phyloP scores from a whole-genome alignment of 92 coral and sea anemone genomes.

The Micromussa lordhowensis region DNA sequence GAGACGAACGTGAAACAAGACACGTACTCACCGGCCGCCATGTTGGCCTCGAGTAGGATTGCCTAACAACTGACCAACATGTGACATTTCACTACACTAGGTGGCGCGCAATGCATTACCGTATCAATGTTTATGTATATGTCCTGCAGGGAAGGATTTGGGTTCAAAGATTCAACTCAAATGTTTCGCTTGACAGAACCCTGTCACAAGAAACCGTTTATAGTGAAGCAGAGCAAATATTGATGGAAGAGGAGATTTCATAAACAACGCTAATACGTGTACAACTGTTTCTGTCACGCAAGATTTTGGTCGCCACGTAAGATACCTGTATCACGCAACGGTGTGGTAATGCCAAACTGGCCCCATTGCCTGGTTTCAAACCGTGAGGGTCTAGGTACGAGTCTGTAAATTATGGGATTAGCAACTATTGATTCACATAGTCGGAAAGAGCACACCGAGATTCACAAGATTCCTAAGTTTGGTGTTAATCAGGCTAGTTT shows the following conservation, averaged over 20 bases:
- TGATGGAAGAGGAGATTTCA: background rate
- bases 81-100: slow-evolving; percentile 15
- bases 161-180: background rate
- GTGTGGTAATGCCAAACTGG: too few species aligned
- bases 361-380: too few species aligned
- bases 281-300: slow-evolving; percentile 1
- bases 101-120: slow-evolving; percentile 33
- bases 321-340: too few species aligned
- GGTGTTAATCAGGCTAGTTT: too few species aligned
- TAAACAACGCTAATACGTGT: background rate
- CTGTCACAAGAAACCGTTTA: background rate
- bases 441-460: too few species aligned
- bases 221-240: background rate
- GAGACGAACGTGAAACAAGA: background rate
- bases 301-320: background rate
- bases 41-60: background rate
- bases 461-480: too few species aligned
- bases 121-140: too few species aligned
- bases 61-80: background rate
- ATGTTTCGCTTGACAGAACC: background rate
- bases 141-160: background rate
- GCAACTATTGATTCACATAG: too few species aligned
- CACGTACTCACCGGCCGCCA: slow-evolving; percentile 59
- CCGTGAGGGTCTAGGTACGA: too few species aligned
- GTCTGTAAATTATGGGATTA: too few species aligned